Base-by-base conservation (phyloP, 1,140 invertebrate species). In the Babylonia areolata region DNA sequence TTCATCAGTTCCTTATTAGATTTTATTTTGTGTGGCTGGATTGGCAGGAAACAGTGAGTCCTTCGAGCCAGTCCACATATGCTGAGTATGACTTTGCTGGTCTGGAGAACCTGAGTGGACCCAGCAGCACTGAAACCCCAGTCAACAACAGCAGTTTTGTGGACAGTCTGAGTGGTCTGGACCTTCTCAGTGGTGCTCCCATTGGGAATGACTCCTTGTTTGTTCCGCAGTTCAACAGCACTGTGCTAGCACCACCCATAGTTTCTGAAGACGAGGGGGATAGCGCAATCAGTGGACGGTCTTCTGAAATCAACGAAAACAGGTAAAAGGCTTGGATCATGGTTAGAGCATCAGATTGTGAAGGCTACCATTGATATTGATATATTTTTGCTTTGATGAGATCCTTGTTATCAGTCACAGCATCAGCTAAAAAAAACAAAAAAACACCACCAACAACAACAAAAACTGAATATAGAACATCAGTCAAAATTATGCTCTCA, bases 301-400 rank as follows among this genome's bases (percentile, higher is more conserved):
- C 90, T 28, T 90, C 90, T 39, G 90, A 90, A 84, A 75, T 90
- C 58, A 90, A 89, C 84, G 89, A 90, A 71, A 90, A 86, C 64
- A 90, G 89, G 87, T 88, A 54, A 80, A 46, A 46, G 46, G 46
- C 17, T 9, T 51, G 46, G 46, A 51, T 51, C 9, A 51, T 51
- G 46, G 46, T n/a, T n/a, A n/a, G n/a, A n/a, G n/a, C n/a, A n/a
- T n/a, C n/a, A n/a, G n/a, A n/a, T n/a, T n/a, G n/a, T n/a, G n/a
- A n/a, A n/a, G n/a, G n/a, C n/a, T n/a, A n/a, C n/a, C n/a, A n/a
- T n/a, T n/a, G n/a, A n/a, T n/a, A n/a, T n/a, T n/a, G n/a, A n/a
- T n/a, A n/a, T n/a, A n/a, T n/a, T n/a, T n/a, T n/a, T n/a, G n/a
- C n/a, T n/a, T n/a, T n/a, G n/a, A n/a, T n/a, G n/a, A n/a, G n/a